Evolutionary conservation across 2,113 vertebrate genomes (phyloP), one percentile per base, ranked within the genome.

Genomic region (Coptodon bakossiorum): DNA sequence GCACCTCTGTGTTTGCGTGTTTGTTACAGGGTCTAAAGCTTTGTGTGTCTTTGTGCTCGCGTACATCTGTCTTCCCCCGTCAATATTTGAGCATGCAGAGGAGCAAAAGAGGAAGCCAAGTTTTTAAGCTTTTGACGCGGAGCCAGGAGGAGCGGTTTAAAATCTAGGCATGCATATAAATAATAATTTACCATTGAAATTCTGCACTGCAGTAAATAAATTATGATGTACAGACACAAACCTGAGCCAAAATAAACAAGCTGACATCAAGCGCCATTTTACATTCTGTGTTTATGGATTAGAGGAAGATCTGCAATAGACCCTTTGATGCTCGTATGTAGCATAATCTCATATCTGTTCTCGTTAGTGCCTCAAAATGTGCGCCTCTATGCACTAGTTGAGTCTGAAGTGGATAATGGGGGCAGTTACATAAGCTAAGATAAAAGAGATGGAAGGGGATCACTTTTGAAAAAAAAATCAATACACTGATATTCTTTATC

Each of bases 381-480:
- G 89, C 71, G 76, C 73, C 17, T 81, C 82, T 53, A 54, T 76
- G 48, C 83, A 71, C 81, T 68, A 84, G 87, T 90, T 86, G 86
- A 87, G 80, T 91, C 81, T 63, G 83, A 93, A 91, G 89, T 91
- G 83, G 86, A 92, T 89, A 95, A 95, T 19, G 85, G 86, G 92
- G 85, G 24, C 88, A 81, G 91, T 97, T 96, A 95, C 89, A 91
- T 96, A 95, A 97, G 87, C 84, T 13, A 7, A 34, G 81, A 93
- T 94, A 80, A 91, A 91, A 90, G 68, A 80, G 80, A 76, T 93
- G 89, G 81, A 86, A 91, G 54, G 81, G 89, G 87, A 92, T 88
- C 80, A 86, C 57, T 81, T 88, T 56, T 89, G 73, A 88, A 90
- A 86, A 84, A 27, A 73, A 90, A 93, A 94, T 92, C 89, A 86